A percentile compares a stretch with the other conserved stretches of the same genome.
These are phyloP conservation scores for Drosophila subquinaria DNA, from an alignment of 2,888 invertebrate species.

Conservation along the genomic window DNA sequence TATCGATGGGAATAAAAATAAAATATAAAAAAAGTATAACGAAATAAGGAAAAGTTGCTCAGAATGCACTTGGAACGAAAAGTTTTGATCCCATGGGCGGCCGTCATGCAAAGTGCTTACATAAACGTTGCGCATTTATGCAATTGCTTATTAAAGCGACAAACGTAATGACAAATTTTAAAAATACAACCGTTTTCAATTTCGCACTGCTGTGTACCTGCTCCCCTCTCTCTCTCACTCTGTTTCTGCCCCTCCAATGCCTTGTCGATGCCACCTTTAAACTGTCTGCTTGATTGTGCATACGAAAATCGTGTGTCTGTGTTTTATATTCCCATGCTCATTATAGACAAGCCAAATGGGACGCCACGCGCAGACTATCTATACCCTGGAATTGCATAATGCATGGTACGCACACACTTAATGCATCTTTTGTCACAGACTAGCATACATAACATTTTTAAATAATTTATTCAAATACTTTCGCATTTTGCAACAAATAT, in stretches of 20 bases:
- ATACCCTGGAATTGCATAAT: constrained; percentile 30
- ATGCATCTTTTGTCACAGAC: background rate
- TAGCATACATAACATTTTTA: background rate
- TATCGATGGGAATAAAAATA: constrained; percentile 29
- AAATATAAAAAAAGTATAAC: background rate
- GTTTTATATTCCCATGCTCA: constrained; percentile 74
- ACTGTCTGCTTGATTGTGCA: constrained; percentile 50
- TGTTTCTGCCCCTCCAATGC: background rate
- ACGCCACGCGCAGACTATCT: constrained; percentile 68
- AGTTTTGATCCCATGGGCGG: constrained; percentile 41
- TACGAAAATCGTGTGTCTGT: constrained; percentile 36
- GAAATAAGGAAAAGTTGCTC: constrained; percentile 19
- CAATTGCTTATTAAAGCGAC: constrained; percentile 70
- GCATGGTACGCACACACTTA: constrained; percentile 3
- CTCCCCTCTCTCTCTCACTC: background rate
- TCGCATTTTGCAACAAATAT: constrained; percentile 11
- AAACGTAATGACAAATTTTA: constrained; percentile 72
- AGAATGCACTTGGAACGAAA: constrained; percentile 48
- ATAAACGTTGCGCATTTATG: constrained; percentile 64
- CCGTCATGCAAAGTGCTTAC: constrained; percentile 61
- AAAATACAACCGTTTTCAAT: constrained; percentile 73
- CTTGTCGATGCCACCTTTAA: constrained; percentile 18
- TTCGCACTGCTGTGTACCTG: constrained; percentile 51
- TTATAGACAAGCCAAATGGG: constrained; percentile 59
- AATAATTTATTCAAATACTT: constrained; percentile 6